Evolutionary conservation across 35 echinoderm and acorn worm genomes (phyloP).

Genomic region (Apostichopus californicus): DNA sequence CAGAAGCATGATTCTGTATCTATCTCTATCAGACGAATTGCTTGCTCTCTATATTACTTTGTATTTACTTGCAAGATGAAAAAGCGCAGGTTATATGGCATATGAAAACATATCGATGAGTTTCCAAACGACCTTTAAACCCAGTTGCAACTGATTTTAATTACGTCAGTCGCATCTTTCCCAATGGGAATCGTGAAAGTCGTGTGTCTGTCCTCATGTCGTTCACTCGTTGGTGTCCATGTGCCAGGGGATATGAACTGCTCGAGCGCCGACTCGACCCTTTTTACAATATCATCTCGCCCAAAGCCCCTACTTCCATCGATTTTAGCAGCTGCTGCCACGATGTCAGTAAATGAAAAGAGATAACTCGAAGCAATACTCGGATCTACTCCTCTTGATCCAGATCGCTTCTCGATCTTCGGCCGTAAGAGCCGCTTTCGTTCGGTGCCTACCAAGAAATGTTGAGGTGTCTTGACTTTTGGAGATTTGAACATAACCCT

Average conservation of each 20-base stretch:
- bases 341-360: not conserved
- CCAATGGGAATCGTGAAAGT: constrained; percentile 30
- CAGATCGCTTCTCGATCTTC: constrained; percentile 10
- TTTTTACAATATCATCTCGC: not conserved
- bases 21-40: no score
- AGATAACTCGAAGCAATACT: not conserved
- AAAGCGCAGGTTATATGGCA: no score
- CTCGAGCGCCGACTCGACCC: not conserved
- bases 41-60: no score
- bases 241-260: constrained; percentile 22
- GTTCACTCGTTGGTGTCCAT: not conserved
- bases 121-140: not conserved
- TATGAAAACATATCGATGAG: no score
- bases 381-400: not conserved
- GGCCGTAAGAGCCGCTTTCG: not conserved
- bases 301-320: not conserved
- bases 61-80: no score
- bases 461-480: constrained; percentile 5
- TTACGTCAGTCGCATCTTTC: not conserved
- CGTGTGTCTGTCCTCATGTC: not conserved
- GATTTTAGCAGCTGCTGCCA: not conserved
- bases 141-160: constrained; percentile 29
- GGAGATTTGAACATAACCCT: not conserved
- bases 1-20: no score
- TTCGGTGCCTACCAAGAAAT: not conserved